phyloP scores from a whole-genome alignment of 2,113 vertebrate species.

The Neogobius melanostomus region DNA sequence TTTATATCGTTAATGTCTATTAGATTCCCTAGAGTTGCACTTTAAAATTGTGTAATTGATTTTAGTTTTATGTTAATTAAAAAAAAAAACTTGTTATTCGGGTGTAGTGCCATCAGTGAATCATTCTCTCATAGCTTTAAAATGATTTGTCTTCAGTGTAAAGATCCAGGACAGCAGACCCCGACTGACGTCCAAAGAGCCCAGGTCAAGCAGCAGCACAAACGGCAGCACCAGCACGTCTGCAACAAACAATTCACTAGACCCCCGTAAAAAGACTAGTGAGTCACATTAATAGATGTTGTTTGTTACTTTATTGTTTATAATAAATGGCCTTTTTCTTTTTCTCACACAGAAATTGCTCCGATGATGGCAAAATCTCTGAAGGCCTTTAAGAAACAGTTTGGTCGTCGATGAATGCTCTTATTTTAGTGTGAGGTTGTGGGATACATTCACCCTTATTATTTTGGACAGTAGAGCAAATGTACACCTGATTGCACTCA shows the following conservation, averaged over 20 bases:
- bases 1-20: neutral
- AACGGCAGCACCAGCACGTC: slow-evolving; percentile 43
- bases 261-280: slow-evolving; percentile 81
- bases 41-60: too few relatives aligned
- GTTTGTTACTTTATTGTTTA: neutral
- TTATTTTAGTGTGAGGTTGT: slow-evolving; percentile 10
- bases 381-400: slow-evolving; percentile 78
- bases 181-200: slow-evolving; percentile 52
- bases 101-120: neutral
- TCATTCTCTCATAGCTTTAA: too few relatives aligned
- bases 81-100: neutral
- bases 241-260: slow-evolving; percentile 58
- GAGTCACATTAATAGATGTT: slow-evolving; percentile 41
- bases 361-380: slow-evolving; percentile 88
- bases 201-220: slow-evolving; percentile 18
- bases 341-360: slow-evolving; percentile 73
- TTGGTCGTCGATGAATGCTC: slow-evolving; percentile 66
- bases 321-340: neutral
- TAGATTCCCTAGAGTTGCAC: too few relatives aligned
- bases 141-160: slow-evolving; percentile 40
- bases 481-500: slow-evolving; percentile 13
- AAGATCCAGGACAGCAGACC: slow-evolving; percentile 59
- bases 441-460: slow-evolving; percentile 22
- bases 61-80: too few relatives aligned
- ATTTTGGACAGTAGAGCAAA: slow-evolving; percentile 15